phyloP scores from a whole-genome alignment of 35 echinoderm and acorn worm species.

The Apostichopus californicus region DNA sequence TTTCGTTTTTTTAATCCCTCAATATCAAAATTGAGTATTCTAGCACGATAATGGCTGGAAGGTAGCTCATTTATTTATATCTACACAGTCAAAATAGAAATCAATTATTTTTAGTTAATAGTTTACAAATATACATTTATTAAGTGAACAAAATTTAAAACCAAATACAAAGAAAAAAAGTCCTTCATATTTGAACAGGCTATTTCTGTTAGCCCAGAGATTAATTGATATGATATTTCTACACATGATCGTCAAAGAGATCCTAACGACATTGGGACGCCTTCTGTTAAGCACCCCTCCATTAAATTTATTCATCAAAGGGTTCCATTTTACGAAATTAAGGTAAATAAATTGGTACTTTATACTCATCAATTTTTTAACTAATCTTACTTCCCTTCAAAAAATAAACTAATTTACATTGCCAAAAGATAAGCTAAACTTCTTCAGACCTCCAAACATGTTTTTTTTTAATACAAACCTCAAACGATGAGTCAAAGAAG shows the following conservation, averaged over 20 bases:
- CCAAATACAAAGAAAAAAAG: background rate
- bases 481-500: background rate
- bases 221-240: background rate
- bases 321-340: background rate
- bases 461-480: background rate
- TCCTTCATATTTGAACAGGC: background rate
- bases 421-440: background rate
- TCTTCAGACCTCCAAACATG: background rate
- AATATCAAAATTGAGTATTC: too few species aligned
- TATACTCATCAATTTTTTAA: background rate
- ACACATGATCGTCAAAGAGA: background rate
- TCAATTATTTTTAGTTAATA: constrained; percentile 3
- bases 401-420: background rate
- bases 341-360: background rate
- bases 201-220: background rate
- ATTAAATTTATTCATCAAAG: background rate
- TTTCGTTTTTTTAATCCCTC: too few species aligned
- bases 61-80: background rate
- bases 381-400: background rate
- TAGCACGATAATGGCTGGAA: background rate
- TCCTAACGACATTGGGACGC: background rate
- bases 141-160: background rate
- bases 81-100: background rate
- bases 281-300: background rate
- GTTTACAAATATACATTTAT: background rate